Conservation (phyloP, 2,888 invertebrate species). For the Drosophila mimetica region DNA sequence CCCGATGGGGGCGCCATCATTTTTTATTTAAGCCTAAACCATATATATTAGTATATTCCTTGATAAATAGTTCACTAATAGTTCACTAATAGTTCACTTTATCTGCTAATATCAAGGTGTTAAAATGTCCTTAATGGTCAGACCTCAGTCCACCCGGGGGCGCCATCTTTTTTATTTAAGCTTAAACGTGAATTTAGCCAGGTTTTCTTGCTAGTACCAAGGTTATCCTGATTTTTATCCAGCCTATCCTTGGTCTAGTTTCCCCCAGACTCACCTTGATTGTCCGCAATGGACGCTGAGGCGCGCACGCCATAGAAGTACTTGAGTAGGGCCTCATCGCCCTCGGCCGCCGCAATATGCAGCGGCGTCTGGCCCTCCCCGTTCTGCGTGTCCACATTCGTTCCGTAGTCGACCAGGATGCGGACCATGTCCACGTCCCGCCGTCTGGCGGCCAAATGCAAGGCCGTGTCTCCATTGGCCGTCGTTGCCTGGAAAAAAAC, state of each 20-base stretch:
- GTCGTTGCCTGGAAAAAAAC: constrained; percentile 87
- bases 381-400: constrained; percentile 95
- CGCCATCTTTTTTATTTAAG: background rate
- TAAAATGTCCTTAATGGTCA: no score
- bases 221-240: background rate
- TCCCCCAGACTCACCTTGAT: constrained; percentile 88
- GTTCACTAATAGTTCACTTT: no score
- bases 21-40: background rate
- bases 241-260: constrained; percentile 19
- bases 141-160: background rate
- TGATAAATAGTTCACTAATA: no score
- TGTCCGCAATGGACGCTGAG: constrained; percentile 96
- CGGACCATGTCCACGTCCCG: constrained; percentile 97
- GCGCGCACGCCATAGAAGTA: constrained; percentile 98
- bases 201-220: no score
- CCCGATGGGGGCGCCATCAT: no score
- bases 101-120: background rate
- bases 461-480: constrained; percentile 95
- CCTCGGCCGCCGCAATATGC: constrained; percentile 97
- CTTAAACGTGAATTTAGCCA: no score
- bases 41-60: no score
- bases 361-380: constrained; percentile 97
- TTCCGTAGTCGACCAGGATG: constrained; percentile 96
- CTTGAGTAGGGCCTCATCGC: constrained; percentile 97
- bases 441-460: constrained; percentile 97